Conservation (phyloP, 53 echinoderm and acorn worm species). For the Paracentrotus lividus region DNA sequence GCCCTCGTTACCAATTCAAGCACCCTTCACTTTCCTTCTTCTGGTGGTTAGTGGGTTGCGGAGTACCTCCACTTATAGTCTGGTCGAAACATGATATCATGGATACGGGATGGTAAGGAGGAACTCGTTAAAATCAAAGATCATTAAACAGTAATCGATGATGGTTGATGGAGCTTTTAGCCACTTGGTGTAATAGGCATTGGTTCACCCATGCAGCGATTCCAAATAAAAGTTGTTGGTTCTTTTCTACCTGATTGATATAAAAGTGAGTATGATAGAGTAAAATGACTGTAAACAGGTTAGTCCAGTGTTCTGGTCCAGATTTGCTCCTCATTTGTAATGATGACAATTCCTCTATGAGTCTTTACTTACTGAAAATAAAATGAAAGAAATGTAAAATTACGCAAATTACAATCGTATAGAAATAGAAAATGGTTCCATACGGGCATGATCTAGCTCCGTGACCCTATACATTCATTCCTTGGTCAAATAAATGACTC, state of each 20-base stretch:
- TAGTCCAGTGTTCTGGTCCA: too few species aligned
- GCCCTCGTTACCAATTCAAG: constrained; percentile 23
- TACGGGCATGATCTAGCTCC: background rate
- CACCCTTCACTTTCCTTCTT: background rate
- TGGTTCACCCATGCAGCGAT: background rate
- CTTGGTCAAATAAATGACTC: constrained; percentile 11
- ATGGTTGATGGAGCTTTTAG: background rate
- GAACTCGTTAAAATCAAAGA: constrained; percentile 5
- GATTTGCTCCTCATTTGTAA: too few species aligned
- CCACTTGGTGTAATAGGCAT: background rate
- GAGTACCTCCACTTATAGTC: background rate
- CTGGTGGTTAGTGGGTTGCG: background rate
- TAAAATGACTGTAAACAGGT: too few species aligned
- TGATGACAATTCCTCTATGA: too few species aligned
- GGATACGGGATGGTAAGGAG: background rate
- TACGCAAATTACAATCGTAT: too few species aligned
- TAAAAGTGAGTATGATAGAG: too few species aligned
- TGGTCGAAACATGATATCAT: constrained; percentile 12
- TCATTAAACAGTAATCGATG: constrained; percentile 52
- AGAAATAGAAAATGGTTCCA: too few species aligned
- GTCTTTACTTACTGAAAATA: too few species aligned
- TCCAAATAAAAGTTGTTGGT: background rate
- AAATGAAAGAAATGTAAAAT: too few species aligned
- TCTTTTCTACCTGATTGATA: background rate
- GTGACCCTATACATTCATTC: background rate